phyloP scores from a whole-genome alignment of 1,140 invertebrate species.

The Monochamus saltuarius region DNA sequence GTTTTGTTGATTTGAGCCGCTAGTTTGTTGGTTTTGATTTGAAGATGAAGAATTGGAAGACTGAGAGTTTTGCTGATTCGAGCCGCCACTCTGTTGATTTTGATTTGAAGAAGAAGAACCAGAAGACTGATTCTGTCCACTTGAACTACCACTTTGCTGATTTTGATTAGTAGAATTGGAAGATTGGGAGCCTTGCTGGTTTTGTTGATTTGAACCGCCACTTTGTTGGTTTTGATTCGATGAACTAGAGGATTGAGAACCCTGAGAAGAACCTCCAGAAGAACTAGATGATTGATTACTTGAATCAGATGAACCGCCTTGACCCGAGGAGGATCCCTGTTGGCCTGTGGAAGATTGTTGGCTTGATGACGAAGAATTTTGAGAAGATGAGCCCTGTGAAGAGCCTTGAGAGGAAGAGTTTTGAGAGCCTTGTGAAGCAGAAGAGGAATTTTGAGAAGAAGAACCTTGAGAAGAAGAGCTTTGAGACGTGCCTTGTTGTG shows the following conservation, averaged over 20 bases:
- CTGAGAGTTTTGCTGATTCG: constrained; percentile 19
- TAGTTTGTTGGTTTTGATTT: not conserved
- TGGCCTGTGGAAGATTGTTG: too few species aligned
- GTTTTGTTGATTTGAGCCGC: constrained; percentile 17
- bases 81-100: not conserved
- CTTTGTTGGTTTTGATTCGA: not conserved
- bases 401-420: too few species aligned
- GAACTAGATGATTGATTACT: constrained; percentile 6
- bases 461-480: constrained; percentile 11
- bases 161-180: constrained; percentile 12
- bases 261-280: too few species aligned
- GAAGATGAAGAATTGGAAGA: constrained; percentile 9
- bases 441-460: too few species aligned
- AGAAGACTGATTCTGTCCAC: not conserved
- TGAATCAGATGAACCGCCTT: too few species aligned
- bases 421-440: too few species aligned
- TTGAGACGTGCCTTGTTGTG: not conserved
- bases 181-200: constrained; percentile 4
- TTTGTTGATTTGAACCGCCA: not conserved
- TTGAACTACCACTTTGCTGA: constrained; percentile 13
- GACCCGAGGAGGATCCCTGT: too few species aligned
- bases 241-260: not conserved
- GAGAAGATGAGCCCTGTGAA: too few species aligned
- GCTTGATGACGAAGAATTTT: too few species aligned
- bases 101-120: constrained; percentile 12